Conservation (phyloP, 2,888 invertebrate species). For the Sesia apiformis region DNA sequence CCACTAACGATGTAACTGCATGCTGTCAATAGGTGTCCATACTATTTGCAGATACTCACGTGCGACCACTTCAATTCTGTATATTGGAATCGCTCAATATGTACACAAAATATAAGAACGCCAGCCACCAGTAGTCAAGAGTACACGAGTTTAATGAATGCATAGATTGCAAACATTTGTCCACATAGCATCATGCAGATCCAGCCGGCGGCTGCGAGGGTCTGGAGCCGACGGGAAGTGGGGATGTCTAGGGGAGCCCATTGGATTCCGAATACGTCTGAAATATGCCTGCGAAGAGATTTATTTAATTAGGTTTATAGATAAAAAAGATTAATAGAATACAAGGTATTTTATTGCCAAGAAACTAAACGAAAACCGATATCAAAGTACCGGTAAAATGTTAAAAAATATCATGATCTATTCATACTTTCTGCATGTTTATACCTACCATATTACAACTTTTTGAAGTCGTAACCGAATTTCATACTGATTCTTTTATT, state of each 20-base stretch:
- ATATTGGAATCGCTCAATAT: conserved; percentile 78
- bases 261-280: conserved; percentile 79
- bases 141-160: conserved; percentile 76
- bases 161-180: conserved; percentile 59
- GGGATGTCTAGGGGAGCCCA: conserved; percentile 91
- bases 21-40: too few species aligned
- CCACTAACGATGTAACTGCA: too few species aligned
- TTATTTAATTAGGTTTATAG: too few species aligned
- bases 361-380: too few species aligned
- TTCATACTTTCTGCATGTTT: too few species aligned
- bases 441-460: too few species aligned
- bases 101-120: conserved; percentile 78
- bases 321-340: too few species aligned
- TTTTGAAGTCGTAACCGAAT: too few species aligned
- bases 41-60: conserved; percentile 36
- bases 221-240: conserved; percentile 85
- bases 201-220: conserved; percentile 84
- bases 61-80: conserved; percentile 69
- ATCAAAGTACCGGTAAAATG: too few species aligned
- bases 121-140: conserved; percentile 69
- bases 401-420: too few species aligned
- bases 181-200: conserved; percentile 79
- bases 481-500: too few species aligned
- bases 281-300: conserved; percentile 36
- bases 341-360: too few species aligned